Evolutionary conservation across 1,140 invertebrate species (phyloP), one percentile per base, ranked within the genome.

Genomic region (Hypothenemus hampei): DNA sequence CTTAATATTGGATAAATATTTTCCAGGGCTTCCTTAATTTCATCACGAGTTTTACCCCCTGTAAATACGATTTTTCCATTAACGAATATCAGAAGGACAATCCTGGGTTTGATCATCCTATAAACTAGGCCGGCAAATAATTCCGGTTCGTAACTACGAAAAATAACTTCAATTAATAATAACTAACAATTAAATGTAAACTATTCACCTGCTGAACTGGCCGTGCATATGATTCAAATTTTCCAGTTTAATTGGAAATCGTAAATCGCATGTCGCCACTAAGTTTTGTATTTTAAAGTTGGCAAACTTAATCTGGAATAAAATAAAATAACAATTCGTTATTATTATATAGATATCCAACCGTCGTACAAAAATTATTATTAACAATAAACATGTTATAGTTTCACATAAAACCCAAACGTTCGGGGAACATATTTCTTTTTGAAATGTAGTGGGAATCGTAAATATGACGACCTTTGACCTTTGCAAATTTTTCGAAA

Each of bases 281-380:
- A 99, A 96, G 73, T 99, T 99, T 77, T 99, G 97, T 64, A 99
- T 86, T 78, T 98, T 98, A 69, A 98, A 99, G 67, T 97, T 91
- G 21, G 85, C 75, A 72, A 99, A 99, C 71, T 94, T 95, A 0
- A 92, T 91, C 86, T 93, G 67, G 33, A 80, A 76, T 15, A 23
- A 54, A 50, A n/a, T n/a, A n/a, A n/a, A n/a, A n/a, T n/a, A n/a
- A n/a, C n/a, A n/a, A n/a, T n/a, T n/a, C n/a, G n/a, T n/a, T n/a
- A n/a, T n/a, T n/a, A n/a, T n/a, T n/a, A n/a, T n/a, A n/a, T n/a
- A n/a, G n/a, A n/a, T n/a, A n/a, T n/a, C n/a, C n/a, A n/a, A n/a
- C n/a, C n/a, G n/a, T n/a, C n/a, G n/a, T n/a, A n/a, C n/a, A n/a
- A n/a, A n/a, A n/a, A n/a, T n/a, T n/a, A n/a, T n/a, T n/a, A n/a